These are phyloP conservation scores for Entelurus aequoreus DNA, from an alignment of 2,113 vertebrate genomes.

Conservation along the genomic window DNA sequence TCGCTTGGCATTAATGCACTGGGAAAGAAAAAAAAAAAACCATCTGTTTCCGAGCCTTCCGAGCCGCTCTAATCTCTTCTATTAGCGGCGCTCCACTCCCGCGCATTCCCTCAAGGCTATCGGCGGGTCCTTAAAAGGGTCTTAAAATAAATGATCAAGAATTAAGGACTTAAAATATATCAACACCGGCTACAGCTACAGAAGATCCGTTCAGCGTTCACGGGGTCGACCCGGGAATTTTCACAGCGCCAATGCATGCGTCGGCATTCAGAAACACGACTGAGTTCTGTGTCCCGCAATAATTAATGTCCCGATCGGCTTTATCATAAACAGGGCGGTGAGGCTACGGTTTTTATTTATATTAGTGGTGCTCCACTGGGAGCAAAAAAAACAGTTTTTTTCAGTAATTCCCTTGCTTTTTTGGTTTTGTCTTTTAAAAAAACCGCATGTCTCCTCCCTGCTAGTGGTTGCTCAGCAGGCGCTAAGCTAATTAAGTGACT, in stretches of 20 bases:
- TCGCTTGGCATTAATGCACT: conserved; percentile 15
- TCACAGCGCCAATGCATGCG: conserved; percentile 32
- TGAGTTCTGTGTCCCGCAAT: conserved; percentile 56
- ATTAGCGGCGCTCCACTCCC: conserved; percentile 39
- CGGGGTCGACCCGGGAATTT: conserved; percentile 18
- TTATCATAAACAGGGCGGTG: conserved; percentile 34
- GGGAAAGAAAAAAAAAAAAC: conserved; percentile 17
- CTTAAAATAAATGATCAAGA: conserved; percentile 51
- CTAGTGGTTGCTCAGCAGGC: no score
- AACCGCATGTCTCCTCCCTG: not conserved
- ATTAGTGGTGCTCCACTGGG: conserved; percentile 42
- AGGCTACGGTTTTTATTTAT: conserved; percentile 29
- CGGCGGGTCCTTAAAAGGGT: conserved; percentile 42
- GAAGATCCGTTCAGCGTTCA: conserved; percentile 30
- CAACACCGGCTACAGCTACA: conserved; percentile 14
- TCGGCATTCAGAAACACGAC: conserved; percentile 51
- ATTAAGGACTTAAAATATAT: conserved; percentile 44
- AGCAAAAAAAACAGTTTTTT: conserved; percentile 25
- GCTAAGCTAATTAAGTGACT: not conserved
- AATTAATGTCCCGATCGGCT: conserved; percentile 58
- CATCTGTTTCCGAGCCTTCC: conserved; percentile 48
- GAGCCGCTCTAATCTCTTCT: conserved; percentile 45
- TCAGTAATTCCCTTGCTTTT: conserved; percentile 11
- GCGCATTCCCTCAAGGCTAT: conserved; percentile 26
- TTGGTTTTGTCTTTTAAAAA: not conserved